Base-by-base conservation (phyloP, 2,113 vertebrate genomes). In the Oreochromis spilurus region DNA sequence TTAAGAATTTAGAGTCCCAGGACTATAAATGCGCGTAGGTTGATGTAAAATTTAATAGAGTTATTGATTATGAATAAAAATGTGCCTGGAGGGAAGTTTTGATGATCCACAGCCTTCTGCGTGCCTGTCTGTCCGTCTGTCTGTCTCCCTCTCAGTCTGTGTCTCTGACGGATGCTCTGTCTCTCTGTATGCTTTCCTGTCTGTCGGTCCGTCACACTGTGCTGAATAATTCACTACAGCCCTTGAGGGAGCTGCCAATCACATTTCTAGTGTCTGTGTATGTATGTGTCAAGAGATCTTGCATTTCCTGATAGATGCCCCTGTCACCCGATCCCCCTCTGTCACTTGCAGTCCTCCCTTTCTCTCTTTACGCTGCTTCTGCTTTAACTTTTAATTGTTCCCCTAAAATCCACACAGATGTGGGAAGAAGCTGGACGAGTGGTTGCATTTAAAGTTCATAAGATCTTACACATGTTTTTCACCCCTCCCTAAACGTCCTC, bases 181-280 rank as follows among this genome's bases (percentile, higher is more conserved):
- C 85, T 89, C 34, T 81, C 85, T 91, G 75, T 53, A 7, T 65
- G 88, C 62, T 57, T 81, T 62, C 50, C 90, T 89, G 90, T 92
- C 90, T 86, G 90, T 90, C 57, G 10, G 70, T 84, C 86, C 52
- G 48, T 93, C 89, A 90, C 75, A 86, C 82, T 65, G 81, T 75
- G 86, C 81, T 94, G 92, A 94, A 94, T 95, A 84, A 93, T 95
- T 94, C 85, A 93, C 91, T 54, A 14, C 78, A 70, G 83, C 53
- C 91, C 93, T 94, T 88, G 72, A 87, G 93, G 94, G 93, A 93
- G 83, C 92, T 93, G 93, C 92, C 93, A 93, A 91, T 94, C 94
- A 94, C 65, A 31, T 70, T 82, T 72, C 34, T 14, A 7, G 72
- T 62, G 80, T 75, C 50, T 89, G 81, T 75, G 50, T 84, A 21